A percentile compares a stretch with the other conserved stretches of the same genome.
Conservation (phyloP, 2,113 vertebrate species). For the Gulo gulo region DNA sequence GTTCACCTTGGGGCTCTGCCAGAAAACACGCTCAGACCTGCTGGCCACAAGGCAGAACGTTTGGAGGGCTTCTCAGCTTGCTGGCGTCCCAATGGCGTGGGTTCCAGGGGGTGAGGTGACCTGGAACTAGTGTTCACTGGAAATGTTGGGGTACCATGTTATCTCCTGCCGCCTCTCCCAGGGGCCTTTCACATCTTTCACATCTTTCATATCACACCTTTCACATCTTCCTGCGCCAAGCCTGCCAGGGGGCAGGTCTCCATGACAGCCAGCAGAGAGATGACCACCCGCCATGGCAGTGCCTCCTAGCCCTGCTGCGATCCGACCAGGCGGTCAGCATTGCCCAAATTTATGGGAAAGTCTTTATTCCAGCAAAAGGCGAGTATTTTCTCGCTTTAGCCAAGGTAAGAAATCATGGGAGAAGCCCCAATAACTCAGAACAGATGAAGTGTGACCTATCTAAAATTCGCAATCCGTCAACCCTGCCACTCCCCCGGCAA, state of each 20-base stretch:
- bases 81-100: fast-evolving
- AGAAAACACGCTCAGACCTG: background rate
- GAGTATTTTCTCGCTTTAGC: background rate
- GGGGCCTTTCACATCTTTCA: background rate
- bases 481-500: background rate
- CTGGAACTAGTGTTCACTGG: fast-evolving
- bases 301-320: background rate
- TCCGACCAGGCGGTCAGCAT: fast-evolving
- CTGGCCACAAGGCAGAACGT: fast-evolving
- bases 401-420: background rate
- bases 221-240: background rate
- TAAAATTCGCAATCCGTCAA: background rate
- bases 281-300: background rate
- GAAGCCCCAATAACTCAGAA: background rate
- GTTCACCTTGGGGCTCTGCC: background rate
- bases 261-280: background rate
- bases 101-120: fast-evolving
- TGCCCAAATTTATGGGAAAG: background rate
- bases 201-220: too few relatives aligned
- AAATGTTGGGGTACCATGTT: fast-evolving
- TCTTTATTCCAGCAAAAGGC: background rate
- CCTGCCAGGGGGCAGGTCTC: fast-evolving
- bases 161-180: background rate
- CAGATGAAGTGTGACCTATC: background rate
- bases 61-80: background rate